A percentile compares a stretch with the other conserved stretches of the same genome.
phyloP scores from a whole-genome alignment of 2,797 vertebrate genomes.

The Gallinago solitaria region DNA sequence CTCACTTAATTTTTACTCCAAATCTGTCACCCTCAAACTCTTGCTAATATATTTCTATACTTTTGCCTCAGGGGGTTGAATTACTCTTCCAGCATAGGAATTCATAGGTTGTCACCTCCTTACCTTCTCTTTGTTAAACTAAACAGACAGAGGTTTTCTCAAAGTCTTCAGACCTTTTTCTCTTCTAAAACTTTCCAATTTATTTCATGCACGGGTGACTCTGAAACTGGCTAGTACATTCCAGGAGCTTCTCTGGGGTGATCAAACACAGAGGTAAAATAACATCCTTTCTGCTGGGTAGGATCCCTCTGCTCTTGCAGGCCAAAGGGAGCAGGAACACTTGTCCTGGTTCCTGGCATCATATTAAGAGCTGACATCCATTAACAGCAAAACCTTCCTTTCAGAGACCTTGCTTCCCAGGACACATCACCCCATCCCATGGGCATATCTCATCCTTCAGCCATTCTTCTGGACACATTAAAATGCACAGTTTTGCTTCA shows the following conservation, averaged over 20 bases:
- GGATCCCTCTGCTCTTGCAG: not conserved
- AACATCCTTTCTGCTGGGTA: not conserved
- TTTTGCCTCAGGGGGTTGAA: not conserved
- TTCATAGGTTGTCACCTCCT: not conserved
- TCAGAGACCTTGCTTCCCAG: not conserved
- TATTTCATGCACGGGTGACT: not conserved
- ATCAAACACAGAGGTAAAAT: not conserved
- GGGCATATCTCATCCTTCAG: not conserved
- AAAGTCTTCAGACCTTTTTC: not conserved
- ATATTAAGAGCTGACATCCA: not conserved
- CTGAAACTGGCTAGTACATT: not conserved
- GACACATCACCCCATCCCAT: rapidly evolving
- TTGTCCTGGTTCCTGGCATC: not conserved
- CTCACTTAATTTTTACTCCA: not conserved
- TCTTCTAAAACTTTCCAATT: not conserved
- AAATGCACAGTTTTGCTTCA: not conserved
- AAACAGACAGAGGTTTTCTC: not conserved
- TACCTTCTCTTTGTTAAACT: not conserved
- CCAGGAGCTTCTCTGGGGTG: not conserved
- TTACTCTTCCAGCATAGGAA: not conserved
- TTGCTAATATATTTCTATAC: not conserved
- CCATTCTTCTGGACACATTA: not conserved
- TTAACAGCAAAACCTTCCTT: not conserved
- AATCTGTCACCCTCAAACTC: not conserved
- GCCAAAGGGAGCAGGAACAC: not conserved